These are phyloP conservation scores for Rhinoderma darwinii DNA, from an alignment of 2,113 vertebrate species.

Conservation along the genomic window DNA sequence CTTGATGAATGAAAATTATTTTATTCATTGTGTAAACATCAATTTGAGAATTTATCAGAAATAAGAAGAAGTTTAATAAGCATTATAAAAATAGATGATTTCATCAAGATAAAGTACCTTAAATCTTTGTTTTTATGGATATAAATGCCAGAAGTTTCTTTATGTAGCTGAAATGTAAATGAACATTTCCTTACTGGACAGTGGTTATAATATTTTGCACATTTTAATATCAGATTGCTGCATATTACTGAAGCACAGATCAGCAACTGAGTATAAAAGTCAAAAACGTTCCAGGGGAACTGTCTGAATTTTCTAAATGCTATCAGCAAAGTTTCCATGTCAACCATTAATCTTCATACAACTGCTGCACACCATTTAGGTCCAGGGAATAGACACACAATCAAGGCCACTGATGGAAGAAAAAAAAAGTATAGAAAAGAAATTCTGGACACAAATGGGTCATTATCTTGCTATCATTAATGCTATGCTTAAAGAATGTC, in stretches of 20 bases:
- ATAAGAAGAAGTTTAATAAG: no score
- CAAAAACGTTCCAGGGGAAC: constrained; percentile 39
- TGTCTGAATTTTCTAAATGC: constrained; percentile 35
- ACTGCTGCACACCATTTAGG: constrained; percentile 33
- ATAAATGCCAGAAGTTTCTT: not conserved
- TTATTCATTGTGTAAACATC: no score
- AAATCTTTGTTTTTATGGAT: not conserved
- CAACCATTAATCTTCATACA: constrained; percentile 49
- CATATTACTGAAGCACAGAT: not conserved
- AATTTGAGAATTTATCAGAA: no score
- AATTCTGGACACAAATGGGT: constrained; percentile 18
- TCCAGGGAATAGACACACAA: constrained; percentile 26
- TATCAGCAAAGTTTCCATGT: constrained; percentile 37
- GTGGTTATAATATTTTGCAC: not conserved
- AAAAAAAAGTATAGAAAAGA: not conserved
- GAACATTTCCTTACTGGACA: not conserved
- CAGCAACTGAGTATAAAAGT: constrained; percentile 29
- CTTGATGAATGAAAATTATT: no score
- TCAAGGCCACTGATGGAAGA: constrained; percentile 25
- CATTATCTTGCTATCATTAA: constrained; percentile 32
- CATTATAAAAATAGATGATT: no score
- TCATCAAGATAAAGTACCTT: no score
- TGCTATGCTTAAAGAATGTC: not conserved
- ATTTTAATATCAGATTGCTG: constrained; percentile 18
- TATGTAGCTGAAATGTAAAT: not conserved